Conservation (phyloP, 2,888 invertebrate species). For the Therioaphis trifolii region DNA sequence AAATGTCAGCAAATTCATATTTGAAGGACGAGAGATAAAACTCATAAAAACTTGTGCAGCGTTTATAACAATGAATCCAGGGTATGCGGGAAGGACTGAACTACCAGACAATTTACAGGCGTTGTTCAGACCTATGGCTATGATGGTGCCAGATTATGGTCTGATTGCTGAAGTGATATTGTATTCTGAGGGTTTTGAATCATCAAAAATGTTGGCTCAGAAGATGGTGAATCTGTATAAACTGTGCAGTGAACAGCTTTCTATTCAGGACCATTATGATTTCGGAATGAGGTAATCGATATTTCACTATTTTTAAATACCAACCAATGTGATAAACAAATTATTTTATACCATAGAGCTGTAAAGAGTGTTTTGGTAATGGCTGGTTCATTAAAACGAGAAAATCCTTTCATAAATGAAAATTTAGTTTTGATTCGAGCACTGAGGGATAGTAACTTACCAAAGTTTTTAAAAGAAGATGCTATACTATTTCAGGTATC, state of each 20-base stretch:
- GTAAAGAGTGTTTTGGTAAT: slow-evolving; percentile 93
- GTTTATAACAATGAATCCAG: slow-evolving; percentile 96
- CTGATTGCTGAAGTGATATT: slow-evolving; percentile 96
- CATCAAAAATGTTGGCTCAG: slow-evolving; percentile 85
- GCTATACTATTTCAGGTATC: slow-evolving; percentile 79
- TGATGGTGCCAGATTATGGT: slow-evolving; percentile 99
- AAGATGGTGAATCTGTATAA: slow-evolving; percentile 96
- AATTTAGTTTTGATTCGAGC: slow-evolving; percentile 87
- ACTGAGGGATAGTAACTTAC: slow-evolving; percentile 87
- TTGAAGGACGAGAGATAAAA: slow-evolving; percentile 87
- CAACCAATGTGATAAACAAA: neutral
- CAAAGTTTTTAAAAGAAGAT: slow-evolving; percentile 89
- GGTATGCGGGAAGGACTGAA: slow-evolving; percentile 93
- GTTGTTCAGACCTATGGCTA: slow-evolving; percentile 92
- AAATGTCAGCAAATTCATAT: slow-evolving; percentile 79
- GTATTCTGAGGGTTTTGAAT: slow-evolving; percentile 92
- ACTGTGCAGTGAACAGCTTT: slow-evolving; percentile 91
- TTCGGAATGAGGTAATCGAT: slow-evolving; percentile 85
- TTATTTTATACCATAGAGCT: slow-evolving; percentile 74
- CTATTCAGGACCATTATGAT: slow-evolving; percentile 94
- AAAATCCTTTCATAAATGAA: slow-evolving; percentile 85
- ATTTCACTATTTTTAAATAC: neutral
- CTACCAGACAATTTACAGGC: slow-evolving; percentile 95
- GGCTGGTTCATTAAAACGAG: slow-evolving; percentile 89
- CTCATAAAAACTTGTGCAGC: slow-evolving; percentile 89